Conservation (phyloP, 2,797 vertebrate genomes). For the Pangasius larnaudii region DNA sequence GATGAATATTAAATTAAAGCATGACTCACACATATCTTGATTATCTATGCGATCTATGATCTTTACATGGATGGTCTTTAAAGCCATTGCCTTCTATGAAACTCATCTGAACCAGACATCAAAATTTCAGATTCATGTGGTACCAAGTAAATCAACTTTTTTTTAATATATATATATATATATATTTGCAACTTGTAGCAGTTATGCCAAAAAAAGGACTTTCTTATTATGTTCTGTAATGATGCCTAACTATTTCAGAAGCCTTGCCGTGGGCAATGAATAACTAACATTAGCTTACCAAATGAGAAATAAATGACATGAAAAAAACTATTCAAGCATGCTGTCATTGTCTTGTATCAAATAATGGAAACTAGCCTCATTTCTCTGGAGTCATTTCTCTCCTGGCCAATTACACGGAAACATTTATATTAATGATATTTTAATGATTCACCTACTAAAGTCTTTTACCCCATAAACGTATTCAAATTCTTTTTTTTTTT, state of each 20-base stretch:
- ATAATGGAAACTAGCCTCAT: constrained; percentile 44
- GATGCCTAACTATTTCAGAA: constrained; percentile 60
- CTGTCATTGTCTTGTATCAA: constrained; percentile 48
- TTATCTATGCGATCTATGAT: constrained; percentile 17
- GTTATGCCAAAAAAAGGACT: background rate
- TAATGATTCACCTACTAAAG: constrained; percentile 18
- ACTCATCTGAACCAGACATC: background rate
- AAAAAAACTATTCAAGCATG: constrained; percentile 48
- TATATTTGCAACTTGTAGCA: background rate
- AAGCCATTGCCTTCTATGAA: background rate
- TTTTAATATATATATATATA: constrained; percentile 45
- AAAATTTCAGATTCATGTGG: background rate
- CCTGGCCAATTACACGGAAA: constrained; percentile 31
- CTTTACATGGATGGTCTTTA: background rate
- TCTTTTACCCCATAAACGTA: constrained; percentile 1
- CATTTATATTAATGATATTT: constrained; percentile 2
- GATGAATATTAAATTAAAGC: constrained; percentile 33
- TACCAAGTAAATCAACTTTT: constrained; percentile 50
- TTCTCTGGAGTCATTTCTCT: constrained; percentile 39
- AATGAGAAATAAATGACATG: constrained; percentile 56
- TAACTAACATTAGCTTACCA: constrained; percentile 57
- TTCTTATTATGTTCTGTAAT: constrained; percentile 45
- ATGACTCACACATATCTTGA: constrained; percentile 6
- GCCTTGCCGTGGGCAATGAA: constrained; percentile 48
- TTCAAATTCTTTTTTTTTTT: background rate